Conservation (phyloP, 2,888 invertebrate species). For the Folsomia manolachei region DNA sequence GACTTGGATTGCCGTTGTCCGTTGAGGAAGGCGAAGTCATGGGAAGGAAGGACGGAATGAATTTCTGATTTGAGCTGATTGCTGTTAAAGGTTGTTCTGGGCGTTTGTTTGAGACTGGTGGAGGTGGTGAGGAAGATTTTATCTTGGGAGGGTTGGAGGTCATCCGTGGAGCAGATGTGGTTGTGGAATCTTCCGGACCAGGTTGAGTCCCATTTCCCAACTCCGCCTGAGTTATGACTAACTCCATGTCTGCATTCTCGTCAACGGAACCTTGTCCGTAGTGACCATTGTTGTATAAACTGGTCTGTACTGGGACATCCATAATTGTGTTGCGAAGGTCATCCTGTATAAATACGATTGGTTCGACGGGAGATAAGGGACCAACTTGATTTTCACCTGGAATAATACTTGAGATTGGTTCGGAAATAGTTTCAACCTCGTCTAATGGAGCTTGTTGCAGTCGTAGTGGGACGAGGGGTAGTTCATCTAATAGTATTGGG, state of each 20-base stretch:
- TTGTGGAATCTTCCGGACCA: neutral
- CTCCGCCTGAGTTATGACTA: conserved; percentile 26
- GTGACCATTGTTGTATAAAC: conserved; percentile 46
- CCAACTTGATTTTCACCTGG: too few relatives aligned
- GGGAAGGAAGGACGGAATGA: conserved; percentile 29
- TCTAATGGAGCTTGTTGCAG: neutral
- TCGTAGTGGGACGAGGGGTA: neutral
- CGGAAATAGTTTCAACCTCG: neutral
- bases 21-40: neutral
- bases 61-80: conserved; percentile 27
- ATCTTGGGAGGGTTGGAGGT: neutral
- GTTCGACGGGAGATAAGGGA: too few relatives aligned
- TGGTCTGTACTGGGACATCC: conserved; percentile 42
- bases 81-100: conserved; percentile 18
- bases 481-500: neutral
- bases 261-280: conserved; percentile 36
- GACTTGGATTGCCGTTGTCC: conserved; percentile 28
- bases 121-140: neutral
- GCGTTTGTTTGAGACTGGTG: conserved; percentile 4
- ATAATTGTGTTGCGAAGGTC: conserved; percentile 32
- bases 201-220: neutral
- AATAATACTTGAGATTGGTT: neutral
- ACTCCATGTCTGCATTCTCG: conserved; percentile 21
- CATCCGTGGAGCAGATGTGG: neutral
- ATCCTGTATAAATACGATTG: conserved; percentile 29